Conservation (phyloP, 2,113 vertebrate genomes). For the Semnornis frantzii region DNA sequence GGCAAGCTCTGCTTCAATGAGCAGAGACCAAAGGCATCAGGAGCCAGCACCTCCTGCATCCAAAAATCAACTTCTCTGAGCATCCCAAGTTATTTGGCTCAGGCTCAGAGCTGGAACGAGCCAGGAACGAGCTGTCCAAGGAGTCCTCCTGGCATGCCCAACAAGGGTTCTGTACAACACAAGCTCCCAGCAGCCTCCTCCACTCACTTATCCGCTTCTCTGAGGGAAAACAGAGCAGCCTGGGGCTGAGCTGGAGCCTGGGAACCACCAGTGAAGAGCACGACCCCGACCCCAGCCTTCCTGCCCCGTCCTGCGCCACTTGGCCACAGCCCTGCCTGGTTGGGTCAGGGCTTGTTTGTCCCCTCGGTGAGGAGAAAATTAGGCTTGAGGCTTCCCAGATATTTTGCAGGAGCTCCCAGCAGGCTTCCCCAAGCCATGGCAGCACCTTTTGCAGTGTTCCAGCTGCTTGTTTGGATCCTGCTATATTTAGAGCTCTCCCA, state of each 20-base stretch:
- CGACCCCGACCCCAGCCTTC: background rate
- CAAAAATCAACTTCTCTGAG: background rate
- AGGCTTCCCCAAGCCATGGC: background rate
- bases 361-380: background rate
- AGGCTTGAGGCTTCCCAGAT: background rate
- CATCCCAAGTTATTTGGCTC: background rate
- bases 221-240: background rate
- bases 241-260: background rate
- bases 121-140: background rate
- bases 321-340: background rate
- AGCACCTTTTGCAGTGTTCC: background rate
- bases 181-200: background rate
- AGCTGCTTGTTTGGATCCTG: background rate
- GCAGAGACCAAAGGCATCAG: background rate
- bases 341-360: background rate
- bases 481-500: background rate
- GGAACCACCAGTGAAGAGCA: conserved; percentile 9
- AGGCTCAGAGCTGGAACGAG: background rate
- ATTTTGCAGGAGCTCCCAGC: background rate
- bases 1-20: background rate
- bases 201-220: background rate
- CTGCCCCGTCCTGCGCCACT: background rate
- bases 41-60: background rate
- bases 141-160: background rate
- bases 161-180: background rate